A percentile compares a stretch with the other conserved stretches of the same genome.
phyloP scores from a whole-genome alignment of 2,888 invertebrate species.

The Epinotia nisella region DNA sequence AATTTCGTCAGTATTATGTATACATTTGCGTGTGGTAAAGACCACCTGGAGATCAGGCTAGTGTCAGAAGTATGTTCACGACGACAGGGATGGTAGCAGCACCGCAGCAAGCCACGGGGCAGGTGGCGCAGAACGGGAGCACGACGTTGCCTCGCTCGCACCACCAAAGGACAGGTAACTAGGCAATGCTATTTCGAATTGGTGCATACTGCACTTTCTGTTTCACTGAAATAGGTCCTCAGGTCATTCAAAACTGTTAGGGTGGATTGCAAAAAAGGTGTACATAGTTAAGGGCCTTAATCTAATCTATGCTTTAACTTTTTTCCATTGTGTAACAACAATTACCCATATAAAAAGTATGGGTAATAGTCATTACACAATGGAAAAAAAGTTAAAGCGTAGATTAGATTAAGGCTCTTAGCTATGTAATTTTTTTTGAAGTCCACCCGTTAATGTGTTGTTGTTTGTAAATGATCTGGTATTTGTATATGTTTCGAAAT shows the following conservation, averaged over 20 bases:
- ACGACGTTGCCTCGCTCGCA: constrained; percentile 80
- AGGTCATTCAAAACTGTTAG: neutral
- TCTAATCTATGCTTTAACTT: too few species aligned
- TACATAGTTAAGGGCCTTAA: too few species aligned
- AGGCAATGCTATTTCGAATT: neutral
- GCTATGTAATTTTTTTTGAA: too few species aligned
- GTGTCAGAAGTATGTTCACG: constrained; percentile 61
- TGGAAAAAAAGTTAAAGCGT: too few species aligned
- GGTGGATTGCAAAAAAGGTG: too few species aligned
- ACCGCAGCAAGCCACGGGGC: constrained; percentile 76
- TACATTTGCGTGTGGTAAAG: constrained; percentile 72
- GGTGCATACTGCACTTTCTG: neutral
- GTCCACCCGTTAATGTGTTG: too few species aligned
- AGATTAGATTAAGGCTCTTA: too few species aligned
- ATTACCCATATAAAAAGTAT: too few species aligned
- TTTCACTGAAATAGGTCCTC: constrained; percentile 4
- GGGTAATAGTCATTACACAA: too few species aligned
- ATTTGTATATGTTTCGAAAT: neutral
- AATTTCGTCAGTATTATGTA: constrained; percentile 73
- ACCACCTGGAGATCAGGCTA: constrained; percentile 77
- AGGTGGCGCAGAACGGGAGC: constrained; percentile 79
- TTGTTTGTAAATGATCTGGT: neutral
- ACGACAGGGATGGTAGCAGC: constrained; percentile 80
- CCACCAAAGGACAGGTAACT: constrained; percentile 79
- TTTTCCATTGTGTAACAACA: too few species aligned